Evolutionary conservation across 2,113 vertebrate genomes (phyloP), one percentile per base, ranked within the genome.

Genomic region (Zosterops japonicus): DNA sequence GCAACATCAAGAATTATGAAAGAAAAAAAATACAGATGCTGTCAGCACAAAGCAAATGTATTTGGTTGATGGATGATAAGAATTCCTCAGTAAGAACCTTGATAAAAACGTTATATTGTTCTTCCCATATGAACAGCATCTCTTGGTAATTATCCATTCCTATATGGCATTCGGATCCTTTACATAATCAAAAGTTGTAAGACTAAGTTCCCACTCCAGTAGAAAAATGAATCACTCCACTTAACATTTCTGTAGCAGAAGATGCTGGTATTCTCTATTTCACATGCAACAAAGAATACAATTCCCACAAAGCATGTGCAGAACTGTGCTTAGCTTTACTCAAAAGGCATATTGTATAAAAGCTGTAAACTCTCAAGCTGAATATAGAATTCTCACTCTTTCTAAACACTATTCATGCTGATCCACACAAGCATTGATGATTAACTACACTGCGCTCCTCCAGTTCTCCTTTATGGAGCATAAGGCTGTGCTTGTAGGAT

Each of bases 141-240:
- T 86, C 59, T 57, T 29, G 20, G 82, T 88, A 92, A 89, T 92
- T 89, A 93, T 67, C 88, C 24, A 53, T 70, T 94, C 60, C 76
- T 81, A 63, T 72, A 56, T n/a, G 33, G 60, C 41, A 91, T 68
- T 83, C 49, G 39, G 35, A 91, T 93, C 13, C 46, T 95, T 91
- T 59, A 92, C 23, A 79, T 35, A 78, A 93, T 88, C 50, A 63
- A 52, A 77, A 56, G 55, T 36, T 44, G 28, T 67, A 67, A 82
- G 68, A 55, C 44, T 81, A 83, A 85, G 21, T 86, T 92, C 85
- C 82, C 42, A 83, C 57, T 76, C 92, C 39, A 57, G 41, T 5
- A 78, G 53, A 92, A 94, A 92, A 88, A 76, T n/a, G 65, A 92
- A 93, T 89, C 50, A 77, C 33, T 46, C 27, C 77, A 59, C 83